phyloP scores from a whole-genome alignment of 2,888 invertebrate species.

The Poecilobothrus nobilitatus region DNA sequence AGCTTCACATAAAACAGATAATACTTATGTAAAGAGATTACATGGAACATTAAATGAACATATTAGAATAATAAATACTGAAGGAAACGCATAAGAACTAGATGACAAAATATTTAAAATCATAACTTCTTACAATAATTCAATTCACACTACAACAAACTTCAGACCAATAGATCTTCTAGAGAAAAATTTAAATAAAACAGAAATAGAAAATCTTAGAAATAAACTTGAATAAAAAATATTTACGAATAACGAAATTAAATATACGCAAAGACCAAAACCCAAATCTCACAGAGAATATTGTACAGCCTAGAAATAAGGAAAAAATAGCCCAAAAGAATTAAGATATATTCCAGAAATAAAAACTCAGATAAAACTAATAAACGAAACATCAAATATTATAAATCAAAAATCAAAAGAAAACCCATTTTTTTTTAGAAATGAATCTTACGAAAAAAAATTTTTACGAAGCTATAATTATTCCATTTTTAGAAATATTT shows the following conservation, averaged over 20 bases:
- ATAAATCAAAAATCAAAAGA: too few relatives aligned
- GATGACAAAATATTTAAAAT: constrained; percentile 7
- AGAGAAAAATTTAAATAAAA: constrained; percentile 1
- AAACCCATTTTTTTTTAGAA: too few relatives aligned
- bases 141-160: constrained; percentile 10
- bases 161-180: constrained; percentile 9
- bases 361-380: too few relatives aligned
- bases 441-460: too few relatives aligned
- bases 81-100: background rate
- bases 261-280: too few relatives aligned
- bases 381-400: too few relatives aligned
- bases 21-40: constrained; percentile 17
- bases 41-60: constrained; percentile 19
- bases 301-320: too few relatives aligned
- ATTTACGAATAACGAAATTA: background rate
- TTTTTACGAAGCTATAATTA: too few relatives aligned
- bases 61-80: constrained; percentile 15
- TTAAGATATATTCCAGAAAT: too few relatives aligned
- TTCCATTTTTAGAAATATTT: too few relatives aligned
- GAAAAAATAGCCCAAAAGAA: too few relatives aligned
- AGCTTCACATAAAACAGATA: constrained; percentile 17
- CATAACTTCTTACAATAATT: constrained; percentile 11
- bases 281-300: too few relatives aligned
- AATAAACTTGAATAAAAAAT: constrained; percentile 8
- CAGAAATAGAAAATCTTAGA: background rate